Percentiles rank a stretch among this genome's conserved stretches.
phyloP scores from a whole-genome alignment of 1,140 invertebrate genomes.

The Episyrphus balteatus region DNA sequence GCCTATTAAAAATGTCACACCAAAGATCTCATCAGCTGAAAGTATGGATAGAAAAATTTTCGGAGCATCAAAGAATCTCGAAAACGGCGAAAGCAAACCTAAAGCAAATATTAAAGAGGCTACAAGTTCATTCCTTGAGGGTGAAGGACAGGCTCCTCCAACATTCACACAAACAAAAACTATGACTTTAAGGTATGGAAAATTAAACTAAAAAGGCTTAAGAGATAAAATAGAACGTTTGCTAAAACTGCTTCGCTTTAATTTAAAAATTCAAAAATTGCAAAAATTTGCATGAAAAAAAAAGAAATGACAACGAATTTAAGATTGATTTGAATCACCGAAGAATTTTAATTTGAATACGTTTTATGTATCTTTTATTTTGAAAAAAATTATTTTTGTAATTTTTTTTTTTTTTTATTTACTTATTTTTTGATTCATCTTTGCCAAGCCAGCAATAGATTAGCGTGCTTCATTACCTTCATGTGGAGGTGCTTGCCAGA shows the following conservation, averaged over 20 bases:
- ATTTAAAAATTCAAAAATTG: no score
- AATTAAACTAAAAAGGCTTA: not conserved
- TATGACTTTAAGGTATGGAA: not conserved
- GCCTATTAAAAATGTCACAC: not conserved
- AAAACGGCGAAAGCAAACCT: constrained; percentile 12
- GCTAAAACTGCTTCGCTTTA: no score
- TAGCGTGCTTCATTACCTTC: not conserved
- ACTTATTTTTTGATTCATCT: not conserved
- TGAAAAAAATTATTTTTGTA: no score
- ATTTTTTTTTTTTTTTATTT: no score
- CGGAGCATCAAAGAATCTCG: constrained; percentile 7
- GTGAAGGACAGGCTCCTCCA: constrained; percentile 11
- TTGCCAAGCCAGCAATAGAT: not conserved
- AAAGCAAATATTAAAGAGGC: constrained; percentile 24
- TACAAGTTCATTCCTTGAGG: constrained; percentile 25
- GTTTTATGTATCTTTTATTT: no score
- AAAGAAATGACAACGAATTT: no score
- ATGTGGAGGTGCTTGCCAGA: not conserved
- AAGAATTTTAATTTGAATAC: no score
- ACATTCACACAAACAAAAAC: not conserved
- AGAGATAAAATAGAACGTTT: no score
- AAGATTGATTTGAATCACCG: no score
- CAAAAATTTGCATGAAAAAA: no score
- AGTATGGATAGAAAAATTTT: constrained; percentile 16
- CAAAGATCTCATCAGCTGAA: constrained; percentile 1